Base-by-base conservation (phyloP, 37 sponge, comb jelly and placozoan genomes). In the Ephydatia muelleri region DNA sequence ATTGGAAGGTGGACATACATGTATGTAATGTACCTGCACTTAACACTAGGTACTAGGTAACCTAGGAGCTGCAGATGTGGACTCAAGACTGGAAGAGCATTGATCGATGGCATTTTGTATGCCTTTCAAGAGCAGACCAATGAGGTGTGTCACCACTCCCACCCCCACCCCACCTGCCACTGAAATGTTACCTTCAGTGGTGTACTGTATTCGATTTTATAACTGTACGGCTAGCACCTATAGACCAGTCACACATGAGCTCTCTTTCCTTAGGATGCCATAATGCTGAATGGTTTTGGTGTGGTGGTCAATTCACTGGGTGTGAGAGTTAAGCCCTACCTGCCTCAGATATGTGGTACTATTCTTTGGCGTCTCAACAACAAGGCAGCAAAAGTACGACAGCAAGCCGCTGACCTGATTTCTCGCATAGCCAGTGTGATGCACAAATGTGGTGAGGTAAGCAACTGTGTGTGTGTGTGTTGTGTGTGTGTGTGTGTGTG, bases 341-440 rank as follows among this genome's bases (percentile, higher is more conserved):
- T 98, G 19, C 99, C 99, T 49, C 99, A 98, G 84, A 98, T 98
- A 69, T 98, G 99, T 77, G 99, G 99, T 47, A 98, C 99, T 48
- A 92, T 98, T 66, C 88, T 98, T 32, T 98, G 94, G 94, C 49
- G 99, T 32, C 86, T 98, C 49, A 98, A 98, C 93, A 98, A 98
- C 90, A 96, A 96, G 78, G 88, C 96, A 0, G 96, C 99, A 32
- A 98, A 98, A 65, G 96, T 98, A 33, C 91, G 99, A 1, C 99
- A 98, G 81, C 99, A 98, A 49, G 99, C 99, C 0, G 99, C 99
- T 28, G 99, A 98, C 77, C 93, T 98, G 38, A 98, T 98, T 40
- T 94, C 96, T 35, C 75, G 96, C 19, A 98, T 98, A 67, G 94
- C 93, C 32, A 67, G 79, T 35, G 95, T 98, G 14, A 98, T 98